A percentile compares a stretch with the other conserved stretches of the same genome.
phyloP scores from a whole-genome alignment of 37 sponge, comb jelly and placozoan species.

The Cladorhizidae sp. region DNA sequence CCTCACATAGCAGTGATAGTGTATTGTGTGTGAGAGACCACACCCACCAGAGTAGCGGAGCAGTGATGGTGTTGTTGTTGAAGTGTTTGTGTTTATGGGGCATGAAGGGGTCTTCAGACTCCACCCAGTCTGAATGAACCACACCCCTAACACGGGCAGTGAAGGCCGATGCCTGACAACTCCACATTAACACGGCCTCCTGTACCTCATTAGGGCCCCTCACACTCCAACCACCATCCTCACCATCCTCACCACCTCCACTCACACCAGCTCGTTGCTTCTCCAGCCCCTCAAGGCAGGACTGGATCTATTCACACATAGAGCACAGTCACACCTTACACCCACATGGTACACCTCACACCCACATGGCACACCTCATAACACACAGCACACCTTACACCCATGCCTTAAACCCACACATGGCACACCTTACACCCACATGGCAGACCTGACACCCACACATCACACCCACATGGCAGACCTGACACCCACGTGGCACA shows the following conservation, averaged over 20 bases:
- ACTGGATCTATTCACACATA: slow-evolving; percentile 5
- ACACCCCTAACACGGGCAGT: slow-evolving; percentile 13
- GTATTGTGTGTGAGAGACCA: too few species aligned
- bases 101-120: slow-evolving; percentile 31
- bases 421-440: too few species aligned
- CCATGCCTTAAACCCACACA: too few species aligned
- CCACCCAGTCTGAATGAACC: slow-evolving; percentile 5
- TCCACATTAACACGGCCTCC: slow-evolving; percentile 57
- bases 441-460: too few species aligned
- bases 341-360: too few species aligned
- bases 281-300: not conserved
- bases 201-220: slow-evolving; percentile 29
- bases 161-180: slow-evolving; percentile 37
- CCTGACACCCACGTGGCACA: too few species aligned
- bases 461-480: too few species aligned
- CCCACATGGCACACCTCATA: too few species aligned
- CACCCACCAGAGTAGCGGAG: slow-evolving; percentile 42
- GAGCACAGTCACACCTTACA: not conserved
- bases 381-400: too few species aligned
- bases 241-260: not conserved
- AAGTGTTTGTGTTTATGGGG: slow-evolving; percentile 21
- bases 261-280: not conserved
- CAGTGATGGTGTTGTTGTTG: slow-evolving; percentile 19
- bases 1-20: too few species aligned
- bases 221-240: not conserved